phyloP scores from a whole-genome alignment of 2,113 vertebrate genomes.

The Hylia prasina region DNA sequence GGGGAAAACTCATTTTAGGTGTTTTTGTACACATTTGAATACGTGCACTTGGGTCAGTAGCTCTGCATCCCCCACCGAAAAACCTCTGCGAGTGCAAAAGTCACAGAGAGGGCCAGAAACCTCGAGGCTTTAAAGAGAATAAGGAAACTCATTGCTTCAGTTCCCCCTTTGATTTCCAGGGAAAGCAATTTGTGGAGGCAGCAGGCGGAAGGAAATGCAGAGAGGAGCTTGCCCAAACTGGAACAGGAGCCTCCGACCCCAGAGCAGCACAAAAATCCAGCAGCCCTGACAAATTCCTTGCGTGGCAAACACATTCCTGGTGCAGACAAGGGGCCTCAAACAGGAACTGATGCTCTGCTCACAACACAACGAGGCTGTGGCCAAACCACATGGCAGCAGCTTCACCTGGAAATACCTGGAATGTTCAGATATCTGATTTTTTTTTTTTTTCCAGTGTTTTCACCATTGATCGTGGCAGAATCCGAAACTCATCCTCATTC shows the following conservation, averaged over 20 bases:
- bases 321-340: background rate
- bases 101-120: background rate
- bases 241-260: background rate
- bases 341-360: background rate
- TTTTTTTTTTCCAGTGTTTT: background rate
- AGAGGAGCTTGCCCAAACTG: background rate
- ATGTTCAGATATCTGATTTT: background rate
- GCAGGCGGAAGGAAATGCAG: background rate
- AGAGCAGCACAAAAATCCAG: background rate
- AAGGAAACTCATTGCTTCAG: background rate
- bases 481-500: background rate
- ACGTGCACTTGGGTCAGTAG: accelerated
- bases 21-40: accelerated
- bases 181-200: background rate
- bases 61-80: background rate
- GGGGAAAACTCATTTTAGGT: background rate
- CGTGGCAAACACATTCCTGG: background rate
- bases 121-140: background rate
- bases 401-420: background rate
- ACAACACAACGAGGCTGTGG: background rate
- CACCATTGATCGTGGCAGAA: background rate
- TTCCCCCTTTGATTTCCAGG: background rate
- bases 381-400: background rate
- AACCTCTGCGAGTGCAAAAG: background rate
- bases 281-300: background rate